Conservation (phyloP, 2,797 vertebrate genomes). For the Orestias chungarensis region DNA sequence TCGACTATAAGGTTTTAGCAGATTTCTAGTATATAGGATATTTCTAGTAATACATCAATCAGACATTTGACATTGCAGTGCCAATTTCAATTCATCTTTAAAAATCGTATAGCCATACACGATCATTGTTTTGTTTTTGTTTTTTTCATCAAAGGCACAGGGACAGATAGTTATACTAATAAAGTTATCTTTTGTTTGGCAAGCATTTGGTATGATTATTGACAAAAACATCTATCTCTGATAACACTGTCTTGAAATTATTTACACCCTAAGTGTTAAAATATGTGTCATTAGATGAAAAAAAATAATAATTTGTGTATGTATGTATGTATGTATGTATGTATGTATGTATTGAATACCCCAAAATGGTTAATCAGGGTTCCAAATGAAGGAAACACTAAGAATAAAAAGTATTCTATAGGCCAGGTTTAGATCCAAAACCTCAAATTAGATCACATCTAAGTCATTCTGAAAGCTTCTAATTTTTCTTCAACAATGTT, state of each 20-base stretch:
- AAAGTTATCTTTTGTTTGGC: too few species aligned
- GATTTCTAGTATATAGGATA: neutral
- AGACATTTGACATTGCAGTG: constrained; percentile 9
- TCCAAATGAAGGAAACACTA: constrained; percentile 72
- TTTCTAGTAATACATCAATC: neutral
- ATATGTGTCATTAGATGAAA: too few species aligned
- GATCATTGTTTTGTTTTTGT: too few species aligned
- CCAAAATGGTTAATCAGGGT: constrained; percentile 72
- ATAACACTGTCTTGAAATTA: neutral
- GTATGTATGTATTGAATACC: constrained; percentile 66
- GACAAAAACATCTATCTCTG: neutral
- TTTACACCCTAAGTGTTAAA: too few species aligned
- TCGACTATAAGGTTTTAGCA: neutral
- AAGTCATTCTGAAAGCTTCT: constrained; percentile 71
- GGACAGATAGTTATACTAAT: neutral
- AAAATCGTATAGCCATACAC: neutral
- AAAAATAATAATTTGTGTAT: too few species aligned
- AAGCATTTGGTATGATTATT: neutral
- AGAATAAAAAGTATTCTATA: constrained; percentile 71
- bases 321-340: constrained; percentile 55
- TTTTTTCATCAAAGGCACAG: neutral
- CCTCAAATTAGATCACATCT: constrained; percentile 72
- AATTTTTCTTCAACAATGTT: too few species aligned
- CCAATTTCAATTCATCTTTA: neutral
- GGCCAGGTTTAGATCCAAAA: constrained; percentile 72